Evolutionary conservation across 2,797 vertebrate species (phyloP).

Genomic region (Helicolenus hilgendorfi): DNA sequence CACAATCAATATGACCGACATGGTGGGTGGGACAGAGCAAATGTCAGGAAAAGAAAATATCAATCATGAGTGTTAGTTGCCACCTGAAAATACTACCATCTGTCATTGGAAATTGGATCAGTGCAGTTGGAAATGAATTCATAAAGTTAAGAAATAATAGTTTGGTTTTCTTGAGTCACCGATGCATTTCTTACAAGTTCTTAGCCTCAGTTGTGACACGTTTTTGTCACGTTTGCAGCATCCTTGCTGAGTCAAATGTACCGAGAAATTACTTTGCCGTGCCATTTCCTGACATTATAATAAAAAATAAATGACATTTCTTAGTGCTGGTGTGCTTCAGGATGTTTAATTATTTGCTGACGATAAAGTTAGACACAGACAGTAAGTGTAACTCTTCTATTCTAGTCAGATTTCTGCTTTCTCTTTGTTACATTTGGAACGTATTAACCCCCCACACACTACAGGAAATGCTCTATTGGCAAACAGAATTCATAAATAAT

Average conservation of each 20-base stretch:
- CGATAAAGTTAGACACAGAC: background rate
- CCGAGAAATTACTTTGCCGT: background rate
- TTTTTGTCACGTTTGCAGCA: background rate
- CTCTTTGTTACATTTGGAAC: background rate
- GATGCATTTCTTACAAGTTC: background rate
- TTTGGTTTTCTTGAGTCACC: too few species aligned
- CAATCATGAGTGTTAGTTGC: background rate
- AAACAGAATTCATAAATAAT: conserved; percentile 10
- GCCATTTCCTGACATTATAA: background rate
- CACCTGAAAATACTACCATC: background rate
- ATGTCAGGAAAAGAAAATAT: background rate
- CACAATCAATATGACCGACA: conserved; percentile 5
- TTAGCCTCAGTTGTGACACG: background rate
- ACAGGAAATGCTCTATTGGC: background rate
- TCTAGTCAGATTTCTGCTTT: background rate
- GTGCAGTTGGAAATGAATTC: background rate
- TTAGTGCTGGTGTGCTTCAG: background rate
- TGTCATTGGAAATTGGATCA: background rate
- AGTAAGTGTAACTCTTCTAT: background rate
- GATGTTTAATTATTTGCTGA: background rate
- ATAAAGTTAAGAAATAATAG: background rate
- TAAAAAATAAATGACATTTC: background rate
- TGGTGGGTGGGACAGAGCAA: background rate
- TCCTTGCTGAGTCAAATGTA: conserved; percentile 18
- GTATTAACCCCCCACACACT: background rate